These are phyloP conservation scores for Hyposoter dolosus DNA, from an alignment of 2,888 invertebrate genomes.

Conservation along the genomic window DNA sequence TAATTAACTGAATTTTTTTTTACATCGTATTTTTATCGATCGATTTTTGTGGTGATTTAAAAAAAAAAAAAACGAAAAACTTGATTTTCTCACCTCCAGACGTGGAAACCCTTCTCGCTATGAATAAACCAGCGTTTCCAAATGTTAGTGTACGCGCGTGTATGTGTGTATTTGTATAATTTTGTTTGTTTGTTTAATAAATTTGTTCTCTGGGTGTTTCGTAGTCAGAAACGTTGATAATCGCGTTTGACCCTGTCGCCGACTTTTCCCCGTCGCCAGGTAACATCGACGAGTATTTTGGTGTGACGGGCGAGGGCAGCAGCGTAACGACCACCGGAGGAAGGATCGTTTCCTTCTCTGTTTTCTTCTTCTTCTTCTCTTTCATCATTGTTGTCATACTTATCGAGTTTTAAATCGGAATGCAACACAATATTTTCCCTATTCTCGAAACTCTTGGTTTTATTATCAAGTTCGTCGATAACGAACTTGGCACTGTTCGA, in stretches of 20 bases:
- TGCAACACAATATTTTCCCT: constrained; percentile 71
- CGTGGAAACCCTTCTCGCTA: constrained; percentile 41
- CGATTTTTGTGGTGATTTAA: background rate
- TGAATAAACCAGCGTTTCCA: constrained; percentile 64
- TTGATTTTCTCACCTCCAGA: background rate
- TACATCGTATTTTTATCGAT: background rate
- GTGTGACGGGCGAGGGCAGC: constrained; percentile 51
- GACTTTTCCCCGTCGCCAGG: constrained; percentile 76
- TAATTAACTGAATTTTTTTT: background rate
- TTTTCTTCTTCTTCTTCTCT: constrained; percentile 1
- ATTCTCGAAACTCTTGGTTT: constrained; percentile 46
- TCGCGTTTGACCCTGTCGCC: constrained; percentile 77
- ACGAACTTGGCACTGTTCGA: constrained; percentile 28
- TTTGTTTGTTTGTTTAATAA: constrained; percentile 8
- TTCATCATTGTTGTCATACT: constrained; percentile 42
- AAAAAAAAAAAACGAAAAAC: constrained; percentile 14
- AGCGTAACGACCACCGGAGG: constrained; percentile 54
- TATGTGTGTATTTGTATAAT: constrained; percentile 27
- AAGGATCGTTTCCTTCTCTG: constrained; percentile 62
- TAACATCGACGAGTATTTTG: constrained; percentile 72
- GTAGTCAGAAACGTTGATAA: constrained; percentile 78
- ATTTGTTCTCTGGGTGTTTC: constrained; percentile 19
- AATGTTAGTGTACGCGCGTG: background rate
- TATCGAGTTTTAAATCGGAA: constrained; percentile 70
- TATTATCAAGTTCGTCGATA: constrained; percentile 37